Conservation (phyloP, 2,888 invertebrate genomes). For the Oxycera nigricornis region DNA sequence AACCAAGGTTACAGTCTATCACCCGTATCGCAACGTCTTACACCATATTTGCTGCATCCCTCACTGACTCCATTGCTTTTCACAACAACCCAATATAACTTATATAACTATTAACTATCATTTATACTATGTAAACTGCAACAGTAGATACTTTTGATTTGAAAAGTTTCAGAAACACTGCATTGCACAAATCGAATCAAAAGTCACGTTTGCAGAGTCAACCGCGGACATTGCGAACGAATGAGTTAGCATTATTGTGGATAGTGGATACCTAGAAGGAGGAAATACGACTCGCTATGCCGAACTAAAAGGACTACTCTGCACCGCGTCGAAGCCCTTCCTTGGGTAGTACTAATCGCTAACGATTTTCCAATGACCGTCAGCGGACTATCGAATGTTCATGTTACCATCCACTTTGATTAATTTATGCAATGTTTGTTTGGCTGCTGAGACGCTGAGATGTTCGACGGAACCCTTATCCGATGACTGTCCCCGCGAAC, state of each 20-base stretch:
- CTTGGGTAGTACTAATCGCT: background rate
- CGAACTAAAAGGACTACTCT: background rate
- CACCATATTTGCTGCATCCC: no score
- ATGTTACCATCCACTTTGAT: slow-evolving; percentile 33
- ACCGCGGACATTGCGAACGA: background rate
- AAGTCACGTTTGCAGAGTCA: background rate
- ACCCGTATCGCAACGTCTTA: no score
- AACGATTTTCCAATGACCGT: slow-evolving; percentile 4
- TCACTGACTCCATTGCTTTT: no score
- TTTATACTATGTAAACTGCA: no score
- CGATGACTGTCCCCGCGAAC: slow-evolving; percentile 4
- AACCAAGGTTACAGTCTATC: no score
- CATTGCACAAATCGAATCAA: slow-evolving; percentile 1
- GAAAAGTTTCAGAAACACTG: slow-evolving; percentile 4
- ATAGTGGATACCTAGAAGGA: background rate
- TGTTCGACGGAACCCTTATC: slow-evolving; percentile 12
- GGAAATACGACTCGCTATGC: background rate
- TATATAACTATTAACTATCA: no score
- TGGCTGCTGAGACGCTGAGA: background rate
- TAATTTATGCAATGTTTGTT: slow-evolving; percentile 38
- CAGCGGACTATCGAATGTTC: slow-evolving; percentile 29
- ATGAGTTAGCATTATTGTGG: background rate
- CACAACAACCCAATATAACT: no score
- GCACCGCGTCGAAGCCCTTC: background rate
- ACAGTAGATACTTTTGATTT: background rate